Evolutionary conservation across 2,113 vertebrate species (phyloP).

Genomic region (Anhinga anhinga): DNA sequence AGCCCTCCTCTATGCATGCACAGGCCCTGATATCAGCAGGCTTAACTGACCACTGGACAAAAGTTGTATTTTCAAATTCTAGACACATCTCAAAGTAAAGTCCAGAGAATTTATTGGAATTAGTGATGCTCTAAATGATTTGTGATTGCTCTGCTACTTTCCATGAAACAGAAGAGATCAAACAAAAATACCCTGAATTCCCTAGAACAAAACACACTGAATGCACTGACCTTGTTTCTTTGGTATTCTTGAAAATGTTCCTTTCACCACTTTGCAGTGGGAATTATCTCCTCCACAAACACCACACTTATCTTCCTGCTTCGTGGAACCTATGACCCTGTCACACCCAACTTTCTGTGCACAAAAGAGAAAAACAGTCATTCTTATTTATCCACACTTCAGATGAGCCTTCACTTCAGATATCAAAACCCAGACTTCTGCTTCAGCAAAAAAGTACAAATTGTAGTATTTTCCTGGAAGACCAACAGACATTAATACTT

Average conservation of each 20-base stretch:
- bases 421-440: not conserved
- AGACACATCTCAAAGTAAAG: not conserved
- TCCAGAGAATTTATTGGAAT: not conserved
- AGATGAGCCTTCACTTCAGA: not conserved
- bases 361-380: not conserved
- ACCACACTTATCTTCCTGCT: constrained; percentile 96
- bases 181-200: not conserved
- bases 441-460: not conserved
- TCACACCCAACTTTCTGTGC: constrained; percentile 95
- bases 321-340: constrained; percentile 88
- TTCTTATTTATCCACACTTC: not conserved
- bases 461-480: not conserved
- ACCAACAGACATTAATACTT: not conserved
- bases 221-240: constrained; percentile 86
- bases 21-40: not conserved
- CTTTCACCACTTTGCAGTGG: constrained; percentile 93
- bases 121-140: not conserved
- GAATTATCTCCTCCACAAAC: constrained; percentile 93
- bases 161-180: not conserved
- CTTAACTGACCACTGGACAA: not conserved
- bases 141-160: not conserved
- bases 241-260: constrained; percentile 84
- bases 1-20: not conserved
- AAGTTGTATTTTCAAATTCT: not conserved
- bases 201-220: not conserved